Conservation (phyloP, 2,113 vertebrate species). For the Oreochromis aureus region DNA sequence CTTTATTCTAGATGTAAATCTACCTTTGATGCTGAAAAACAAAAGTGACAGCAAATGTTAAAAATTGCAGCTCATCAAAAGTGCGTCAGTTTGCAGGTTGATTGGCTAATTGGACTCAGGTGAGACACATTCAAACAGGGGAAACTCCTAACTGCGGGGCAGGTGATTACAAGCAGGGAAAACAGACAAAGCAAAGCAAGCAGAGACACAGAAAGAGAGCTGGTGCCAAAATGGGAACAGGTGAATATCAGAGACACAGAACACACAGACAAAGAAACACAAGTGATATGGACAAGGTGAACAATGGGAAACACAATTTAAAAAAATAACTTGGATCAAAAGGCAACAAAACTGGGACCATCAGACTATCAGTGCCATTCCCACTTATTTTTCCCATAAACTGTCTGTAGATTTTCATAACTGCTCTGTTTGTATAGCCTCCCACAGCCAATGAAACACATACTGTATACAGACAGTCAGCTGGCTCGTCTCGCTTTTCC, state of each 20-base stretch:
- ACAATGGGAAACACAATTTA: not conserved
- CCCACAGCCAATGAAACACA: not conserved
- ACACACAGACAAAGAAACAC: not conserved
- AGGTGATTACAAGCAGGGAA: not conserved
- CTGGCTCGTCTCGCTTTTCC: not conserved
- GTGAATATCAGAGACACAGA: not conserved
- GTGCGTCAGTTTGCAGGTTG: rapidly evolving
- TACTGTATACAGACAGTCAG: not conserved
- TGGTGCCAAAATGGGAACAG: not conserved
- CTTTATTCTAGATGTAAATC: not conserved
- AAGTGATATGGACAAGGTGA: not conserved
- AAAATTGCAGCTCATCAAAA: not conserved
- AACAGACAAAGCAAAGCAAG: not conserved
- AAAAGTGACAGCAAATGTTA: not conserved
- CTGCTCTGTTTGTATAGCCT: not conserved
- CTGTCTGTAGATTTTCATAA: not conserved
- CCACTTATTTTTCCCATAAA: not conserved
- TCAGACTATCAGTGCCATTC: not conserved
- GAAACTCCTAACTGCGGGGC: not conserved
- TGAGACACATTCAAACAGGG: not conserved
- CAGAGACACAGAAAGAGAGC: not conserved
- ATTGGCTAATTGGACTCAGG: not conserved
- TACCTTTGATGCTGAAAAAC: not conserved
- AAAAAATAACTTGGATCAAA: not conserved
- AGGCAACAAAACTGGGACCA: not conserved